Base-by-base conservation (phyloP, 2,797 vertebrate species). In the Meda fulgida region DNA sequence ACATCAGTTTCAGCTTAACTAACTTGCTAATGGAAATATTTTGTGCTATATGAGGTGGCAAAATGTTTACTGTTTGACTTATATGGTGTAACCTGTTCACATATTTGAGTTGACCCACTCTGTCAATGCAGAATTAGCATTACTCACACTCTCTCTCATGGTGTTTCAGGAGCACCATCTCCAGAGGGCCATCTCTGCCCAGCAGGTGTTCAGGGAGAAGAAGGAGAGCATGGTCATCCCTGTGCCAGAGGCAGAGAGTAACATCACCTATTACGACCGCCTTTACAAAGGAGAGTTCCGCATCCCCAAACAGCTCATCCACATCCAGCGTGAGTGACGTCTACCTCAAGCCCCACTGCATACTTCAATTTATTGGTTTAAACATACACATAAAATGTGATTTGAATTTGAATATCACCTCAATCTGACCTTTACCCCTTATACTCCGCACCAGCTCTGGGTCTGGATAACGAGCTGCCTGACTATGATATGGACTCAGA, bases 401-500 rank as follows among this genome's bases (percentile, higher is more conserved):
- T 31, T 40, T 78, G 5, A 31, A 63, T 78, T 9, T 78, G 7
- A 60, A 7, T 51, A 29, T 63, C 26, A 63, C 60, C 11, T 40
- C 9, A 75, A 16, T 43, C 40, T 43, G n/a, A 36, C n/a, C 43
- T 34, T 0, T 65, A 1, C 26, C 19, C 51, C 3, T 79, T 53
- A 23, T 29, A 48, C 46, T 7, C 0, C 46, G 13, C 90, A 95
- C 18, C 91, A 97, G 96, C 96, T 67, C 96, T 97, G 86, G 96
- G 97, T 91, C 94, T 98, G 92, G 97, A 98, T 92, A 96, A 94
- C 63, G 97, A 98, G 23, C 96, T 97, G 92, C 97, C 97, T 36
- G 97, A 98, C 94, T 98, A 98, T 48, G 97, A 98, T 91, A 97
- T 98, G 97, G 97, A 98, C 93, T 98, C 97, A 1, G 97, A 98